phyloP scores from a whole-genome alignment of 2,888 invertebrate genomes.

The Steinernema hermaphroditum region DNA sequence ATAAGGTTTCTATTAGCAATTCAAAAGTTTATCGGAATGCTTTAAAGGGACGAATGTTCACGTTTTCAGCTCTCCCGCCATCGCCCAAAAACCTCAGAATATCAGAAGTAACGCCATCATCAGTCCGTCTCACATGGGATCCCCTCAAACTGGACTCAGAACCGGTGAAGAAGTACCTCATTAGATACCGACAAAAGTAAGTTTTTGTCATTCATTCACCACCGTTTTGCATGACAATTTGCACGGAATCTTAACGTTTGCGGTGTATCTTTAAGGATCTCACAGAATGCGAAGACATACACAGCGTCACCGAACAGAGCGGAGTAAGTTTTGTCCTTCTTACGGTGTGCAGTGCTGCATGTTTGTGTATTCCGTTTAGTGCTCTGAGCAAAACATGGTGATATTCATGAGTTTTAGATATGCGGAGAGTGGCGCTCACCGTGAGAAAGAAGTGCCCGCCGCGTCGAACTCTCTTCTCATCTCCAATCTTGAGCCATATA shows the following conservation, averaged over 20 bases:
- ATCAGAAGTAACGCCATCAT: conserved; percentile 89
- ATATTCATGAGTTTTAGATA: conserved; percentile 40
- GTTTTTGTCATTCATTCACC: conserved; percentile 70
- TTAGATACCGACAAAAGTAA: conserved; percentile 92
- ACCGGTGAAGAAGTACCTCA: conserved; percentile 86
- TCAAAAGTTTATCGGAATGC: no score
- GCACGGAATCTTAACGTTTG: conserved; percentile 10
- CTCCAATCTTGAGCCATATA: conserved; percentile 46
- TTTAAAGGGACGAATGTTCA: no score
- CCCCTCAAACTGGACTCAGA: conserved; percentile 77
- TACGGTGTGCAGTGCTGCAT: conserved; percentile 18
- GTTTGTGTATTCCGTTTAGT: background rate
- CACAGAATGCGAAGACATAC: background rate
- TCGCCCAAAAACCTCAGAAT: conserved; percentile 86
- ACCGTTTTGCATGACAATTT: background rate
- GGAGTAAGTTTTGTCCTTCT: conserved; percentile 11
- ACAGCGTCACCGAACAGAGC: background rate
- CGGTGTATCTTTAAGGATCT: conserved; percentile 18
- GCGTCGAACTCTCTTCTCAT: conserved; percentile 42
- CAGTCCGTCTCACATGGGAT: conserved; percentile 89
- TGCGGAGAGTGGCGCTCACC: conserved; percentile 41
- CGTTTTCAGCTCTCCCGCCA: conserved; percentile 80
- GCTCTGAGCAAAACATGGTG: background rate
- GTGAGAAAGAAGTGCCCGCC: conserved; percentile 43
- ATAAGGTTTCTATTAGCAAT: no score